These are phyloP conservation scores for Pollenia griseotomentosa DNA, from an alignment of 2,888 invertebrate genomes.

Conservation along the genomic window DNA sequence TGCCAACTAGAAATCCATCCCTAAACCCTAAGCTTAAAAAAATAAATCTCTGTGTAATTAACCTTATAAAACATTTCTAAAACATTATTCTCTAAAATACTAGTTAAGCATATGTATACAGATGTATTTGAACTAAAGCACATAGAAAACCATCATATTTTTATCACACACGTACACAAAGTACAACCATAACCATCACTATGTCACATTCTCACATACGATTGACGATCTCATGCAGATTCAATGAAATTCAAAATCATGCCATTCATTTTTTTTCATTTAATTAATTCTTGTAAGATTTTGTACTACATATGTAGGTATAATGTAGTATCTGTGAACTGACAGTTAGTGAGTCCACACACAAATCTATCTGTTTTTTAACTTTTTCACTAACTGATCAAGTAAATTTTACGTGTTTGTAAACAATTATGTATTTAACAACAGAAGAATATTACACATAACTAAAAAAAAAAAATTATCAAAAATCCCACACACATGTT, in stretches of 20 bases:
- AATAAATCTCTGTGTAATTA: slow-evolving; percentile 54
- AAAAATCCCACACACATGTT: slow-evolving; percentile 59
- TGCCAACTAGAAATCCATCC: too few relatives aligned
- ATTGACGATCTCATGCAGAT: slow-evolving; percentile 1
- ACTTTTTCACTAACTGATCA: slow-evolving; percentile 36
- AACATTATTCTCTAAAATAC: slow-evolving; percentile 50
- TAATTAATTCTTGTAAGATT: slow-evolving; percentile 42
- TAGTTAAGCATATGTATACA: slow-evolving; percentile 24
- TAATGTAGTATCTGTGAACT: too few relatives aligned
- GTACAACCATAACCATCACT: not conserved
- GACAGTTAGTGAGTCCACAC: not conserved
- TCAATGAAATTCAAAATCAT: slow-evolving; percentile 44
- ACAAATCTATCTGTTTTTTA: slow-evolving; percentile 1
- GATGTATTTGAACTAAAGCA: slow-evolving; percentile 49
- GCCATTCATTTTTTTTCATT: slow-evolving; percentile 28
- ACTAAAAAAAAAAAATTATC: not conserved
- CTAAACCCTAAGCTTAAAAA: too few relatives aligned
- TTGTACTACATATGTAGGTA: not conserved
- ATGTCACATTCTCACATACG: slow-evolving; percentile 23
- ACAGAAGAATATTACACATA: slow-evolving; percentile 8
- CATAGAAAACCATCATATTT: slow-evolving; percentile 1
- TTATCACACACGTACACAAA: not conserved
- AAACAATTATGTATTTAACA: slow-evolving; percentile 46
- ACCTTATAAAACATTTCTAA: slow-evolving; percentile 51
- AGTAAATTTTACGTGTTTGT: slow-evolving; percentile 68